Evolutionary conservation across 2,888 invertebrate species (phyloP), one percentile per base, ranked within the genome.

Genomic region (Melanotus villosus): DNA sequence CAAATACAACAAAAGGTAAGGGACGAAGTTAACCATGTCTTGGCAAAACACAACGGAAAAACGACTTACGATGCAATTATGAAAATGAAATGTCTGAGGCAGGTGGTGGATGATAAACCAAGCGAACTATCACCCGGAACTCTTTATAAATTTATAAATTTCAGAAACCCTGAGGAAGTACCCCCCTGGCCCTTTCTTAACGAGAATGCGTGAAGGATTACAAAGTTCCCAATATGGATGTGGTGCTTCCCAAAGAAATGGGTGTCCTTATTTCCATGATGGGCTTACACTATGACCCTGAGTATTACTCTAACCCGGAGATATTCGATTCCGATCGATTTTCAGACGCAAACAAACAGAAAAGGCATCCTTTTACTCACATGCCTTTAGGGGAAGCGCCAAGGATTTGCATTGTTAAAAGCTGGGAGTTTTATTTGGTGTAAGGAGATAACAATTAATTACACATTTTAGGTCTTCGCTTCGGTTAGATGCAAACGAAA

Each of bases 11-110:
- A n/a, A n/a, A n/a, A n/a, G n/a, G n/a, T n/a, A n/a, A n/a, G n/a
- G n/a, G n/a, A n/a, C n/a, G n/a, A n/a, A n/a, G n/a, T n/a, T n/a
- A n/a, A n/a, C 81, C 19, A 23, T 91, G 75, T 86, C 90, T 0
- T 89, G 90, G 0, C 84, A 84, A 85, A 84, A 63, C 78, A 87
- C 70, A 82, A 81, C 3, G 86, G 87, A 0, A 78, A 85, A 43
- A 83, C 88, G 63, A 87, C 86, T 0, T 89, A 88, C 72, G 89
- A 89, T 65, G 86, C 87, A 3, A 83, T 89, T 57, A 84, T 84
- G 56, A 87, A 88, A 70, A 87, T 90, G 88, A 80, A 84, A 0
- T 89, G 89, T 75, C 78, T 89, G 71, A 88, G 88, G 72, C 87
- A 87, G 85, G 84, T 89, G 7, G 77, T 89, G 5, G 86, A 87